Conservation (phyloP, 2,113 vertebrate species). For the Phocoena phocoena region DNA sequence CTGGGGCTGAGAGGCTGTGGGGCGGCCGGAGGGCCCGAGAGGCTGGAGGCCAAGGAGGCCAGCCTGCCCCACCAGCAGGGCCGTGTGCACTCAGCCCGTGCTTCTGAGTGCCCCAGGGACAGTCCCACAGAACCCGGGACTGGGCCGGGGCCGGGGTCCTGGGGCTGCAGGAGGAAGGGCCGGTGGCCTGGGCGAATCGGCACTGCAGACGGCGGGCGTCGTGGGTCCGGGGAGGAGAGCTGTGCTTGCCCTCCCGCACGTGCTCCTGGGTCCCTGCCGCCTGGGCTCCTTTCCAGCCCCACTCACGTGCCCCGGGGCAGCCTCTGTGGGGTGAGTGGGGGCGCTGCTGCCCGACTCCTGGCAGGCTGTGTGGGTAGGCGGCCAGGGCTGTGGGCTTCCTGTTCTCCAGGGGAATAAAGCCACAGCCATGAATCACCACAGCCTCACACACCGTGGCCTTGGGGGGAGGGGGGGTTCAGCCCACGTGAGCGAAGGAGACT, state of each 20-base stretch:
- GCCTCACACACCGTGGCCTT: not conserved
- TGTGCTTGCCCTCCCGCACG: accelerated
- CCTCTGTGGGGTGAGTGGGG: not conserved
- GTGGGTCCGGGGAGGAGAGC: no score
- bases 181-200: accelerated
- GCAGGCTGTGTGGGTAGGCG: not conserved
- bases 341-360: not conserved
- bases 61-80: not conserved
- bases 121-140: accelerated
- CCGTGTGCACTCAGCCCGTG: no score
- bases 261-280: no score
- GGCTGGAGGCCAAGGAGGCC: not conserved
- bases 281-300: no score
- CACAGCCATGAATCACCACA: constrained; percentile 5
- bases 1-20: not conserved
- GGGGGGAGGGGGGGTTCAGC: not conserved
- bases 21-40: accelerated
- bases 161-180: not conserved
- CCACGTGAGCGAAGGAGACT: not conserved
- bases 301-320: not conserved
- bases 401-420: not conserved
- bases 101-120: not conserved
- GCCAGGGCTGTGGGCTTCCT: not conserved
- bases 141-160: not conserved
- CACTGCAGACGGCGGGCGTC: accelerated